These are phyloP conservation scores for Hybos culiciformis DNA, from an alignment of 2,888 invertebrate genomes.

Conservation along the genomic window DNA sequence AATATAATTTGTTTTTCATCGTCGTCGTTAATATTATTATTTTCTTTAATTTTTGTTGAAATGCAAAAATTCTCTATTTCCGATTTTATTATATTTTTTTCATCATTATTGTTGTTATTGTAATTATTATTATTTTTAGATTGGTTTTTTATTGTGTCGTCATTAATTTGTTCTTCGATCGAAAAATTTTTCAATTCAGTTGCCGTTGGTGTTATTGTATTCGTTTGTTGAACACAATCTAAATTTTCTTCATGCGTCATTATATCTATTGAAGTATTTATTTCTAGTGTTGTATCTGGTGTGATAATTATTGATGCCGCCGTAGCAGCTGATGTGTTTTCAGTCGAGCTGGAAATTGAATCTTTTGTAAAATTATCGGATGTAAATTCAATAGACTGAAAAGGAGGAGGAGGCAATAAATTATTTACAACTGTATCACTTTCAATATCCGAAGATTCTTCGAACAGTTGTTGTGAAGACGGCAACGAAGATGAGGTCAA, in stretches of 20 bases:
- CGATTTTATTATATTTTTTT: not conserved
- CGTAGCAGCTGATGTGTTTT: not conserved
- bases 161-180: not conserved
- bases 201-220: not conserved
- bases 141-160: not conserved
- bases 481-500: not conserved
- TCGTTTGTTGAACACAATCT: slow-evolving; percentile 2
- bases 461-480: not conserved
- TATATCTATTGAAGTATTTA: not conserved
- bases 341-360: too few relatives aligned
- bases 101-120: not conserved
- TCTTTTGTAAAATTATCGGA: too few relatives aligned
- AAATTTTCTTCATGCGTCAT: slow-evolving; percentile 13
- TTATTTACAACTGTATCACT: not conserved
- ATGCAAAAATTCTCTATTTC: not conserved
- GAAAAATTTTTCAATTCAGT: too few relatives aligned
- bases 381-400: not conserved
- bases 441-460: not conserved
- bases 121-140: not conserved
- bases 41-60: not conserved
- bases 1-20: not conserved
- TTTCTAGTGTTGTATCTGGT: not conserved
- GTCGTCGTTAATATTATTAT: not conserved
- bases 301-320: not conserved
- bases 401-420: not conserved